Base-by-base conservation (phyloP, 2,888 invertebrate species). In the Cephus spinipes region DNA sequence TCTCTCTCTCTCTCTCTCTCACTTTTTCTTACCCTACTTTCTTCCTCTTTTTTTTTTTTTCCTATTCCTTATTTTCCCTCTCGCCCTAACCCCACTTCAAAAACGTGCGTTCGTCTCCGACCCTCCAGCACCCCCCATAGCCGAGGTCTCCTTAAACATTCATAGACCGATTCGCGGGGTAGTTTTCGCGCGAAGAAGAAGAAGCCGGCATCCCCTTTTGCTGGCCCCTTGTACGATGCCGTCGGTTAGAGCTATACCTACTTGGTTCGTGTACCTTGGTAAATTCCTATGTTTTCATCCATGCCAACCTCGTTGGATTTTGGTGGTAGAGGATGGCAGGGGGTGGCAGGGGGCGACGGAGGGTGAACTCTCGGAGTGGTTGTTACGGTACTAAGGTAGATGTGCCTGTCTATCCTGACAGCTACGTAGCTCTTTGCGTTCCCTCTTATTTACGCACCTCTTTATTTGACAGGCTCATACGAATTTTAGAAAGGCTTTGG, bases 381-480 rank as follows among this genome's bases (percentile, higher is more conserved):
- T 55, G 55, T 23, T 23, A 23, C 55, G 6, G 9, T 55, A 55
- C 9, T 55, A 55, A 55, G 55, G 55, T 55, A 31, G 71, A 71
- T 33, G 71, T 33, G 71, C 74, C 30, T 74, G 74, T 74, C 74
- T 30, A 30, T 74, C 33, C 35, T 74, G 74, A 74, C 75, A 68
- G 75, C 32, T 31, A 31, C 32, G 75, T 32, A 75, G 75, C 11
- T 68, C 55, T 68, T 75, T 23, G 30, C 76, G 73, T 73, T 30
- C 40, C 68, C 73, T 76, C 69, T 76, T 78, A 75, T 76, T 71
- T 73, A 76, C 78, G 73, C 74, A 76, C 78, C 78, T 78, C 78
- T 75, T 78, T 73, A 78, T 76, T 76, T 75, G 78, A 78, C 76
- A 78, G 73, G 68, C 76, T 75, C 76, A 76, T 33, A 76, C 73